Percentiles rank a stretch among this genome's conserved stretches.
phyloP scores from a whole-genome alignment of 1,140 invertebrate species.

The Heterodera schachtii region DNA sequence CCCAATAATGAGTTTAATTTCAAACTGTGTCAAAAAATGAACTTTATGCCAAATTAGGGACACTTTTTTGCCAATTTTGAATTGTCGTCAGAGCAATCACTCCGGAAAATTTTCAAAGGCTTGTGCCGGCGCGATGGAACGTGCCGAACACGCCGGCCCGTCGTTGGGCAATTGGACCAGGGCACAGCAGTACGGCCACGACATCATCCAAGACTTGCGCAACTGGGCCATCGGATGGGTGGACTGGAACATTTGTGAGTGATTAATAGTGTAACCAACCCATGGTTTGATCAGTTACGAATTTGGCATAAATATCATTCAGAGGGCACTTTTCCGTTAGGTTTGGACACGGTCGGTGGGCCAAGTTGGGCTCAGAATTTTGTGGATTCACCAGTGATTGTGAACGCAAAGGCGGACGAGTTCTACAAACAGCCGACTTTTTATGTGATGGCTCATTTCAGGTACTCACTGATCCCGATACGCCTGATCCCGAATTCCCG shows the following conservation, averaged over 20 bases:
- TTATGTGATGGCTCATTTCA: conserved; percentile 78
- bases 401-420: conserved; percentile 72
- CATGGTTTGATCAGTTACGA: too few species aligned
- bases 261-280: background rate
- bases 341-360: conserved; percentile 76
- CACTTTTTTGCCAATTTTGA: background rate
- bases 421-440: conserved; percentile 88
- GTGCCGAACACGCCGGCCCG: conserved; percentile 14
- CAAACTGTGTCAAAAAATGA: too few species aligned
- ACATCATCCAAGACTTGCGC: conserved; percentile 43
- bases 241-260: conserved; percentile 80
- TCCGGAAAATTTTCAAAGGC: background rate
- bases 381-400: conserved; percentile 79
- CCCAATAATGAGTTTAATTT: background rate
- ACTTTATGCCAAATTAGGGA: too few species aligned
- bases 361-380: conserved; percentile 76
- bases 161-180: conserved; percentile 42
- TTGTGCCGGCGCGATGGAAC: conserved; percentile 12
- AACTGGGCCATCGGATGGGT: conserved; percentile 70
- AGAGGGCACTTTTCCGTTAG: conserved; percentile 49
- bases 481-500: too few species aligned
- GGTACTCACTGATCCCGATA: conserved; percentile 5
- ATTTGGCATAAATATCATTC: too few species aligned
- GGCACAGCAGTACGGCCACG: conserved; percentile 31
- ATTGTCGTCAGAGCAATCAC: background rate